phyloP scores from a whole-genome alignment of 2,797 vertebrate genomes.

The Clarias pachynema region DNA sequence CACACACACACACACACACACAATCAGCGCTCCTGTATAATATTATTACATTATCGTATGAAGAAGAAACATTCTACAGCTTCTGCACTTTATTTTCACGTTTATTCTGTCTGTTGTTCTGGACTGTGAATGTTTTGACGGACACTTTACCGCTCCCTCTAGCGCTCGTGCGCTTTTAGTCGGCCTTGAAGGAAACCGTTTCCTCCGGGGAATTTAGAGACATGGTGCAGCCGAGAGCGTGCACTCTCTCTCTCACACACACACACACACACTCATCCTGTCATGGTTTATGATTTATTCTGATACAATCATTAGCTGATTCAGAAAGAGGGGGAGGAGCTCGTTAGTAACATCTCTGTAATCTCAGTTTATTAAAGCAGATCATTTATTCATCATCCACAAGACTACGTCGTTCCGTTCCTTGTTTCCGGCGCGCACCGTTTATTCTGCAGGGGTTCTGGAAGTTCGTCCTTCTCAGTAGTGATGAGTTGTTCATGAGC shows the following conservation, averaged over 20 bases:
- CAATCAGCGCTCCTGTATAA: conserved; percentile 54
- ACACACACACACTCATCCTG: too few relatives aligned
- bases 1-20: conserved; percentile 7
- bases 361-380: neutral
- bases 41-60: conserved; percentile 10
- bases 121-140: conserved; percentile 49
- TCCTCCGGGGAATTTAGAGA: neutral
- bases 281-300: neutral
- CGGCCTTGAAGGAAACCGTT: neutral
- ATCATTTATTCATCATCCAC: neutral
- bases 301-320: neutral
- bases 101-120: conserved; percentile 20
- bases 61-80: conserved; percentile 30
- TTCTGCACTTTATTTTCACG: neutral
- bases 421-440: too few relatives aligned
- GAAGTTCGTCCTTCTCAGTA: too few relatives aligned
- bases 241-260: too few relatives aligned
- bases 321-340: neutral
- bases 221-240: too few relatives aligned
- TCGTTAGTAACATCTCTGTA: too few relatives aligned
- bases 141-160: conserved; percentile 14
- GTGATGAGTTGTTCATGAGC: too few relatives aligned
- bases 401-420: too few relatives aligned
- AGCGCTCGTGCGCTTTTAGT: neutral
- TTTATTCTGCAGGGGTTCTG: too few relatives aligned